Evolutionary conservation across 2,888 invertebrate genomes (phyloP), one percentile per base, ranked within the genome.

Genomic region (Myathropa florea): DNA sequence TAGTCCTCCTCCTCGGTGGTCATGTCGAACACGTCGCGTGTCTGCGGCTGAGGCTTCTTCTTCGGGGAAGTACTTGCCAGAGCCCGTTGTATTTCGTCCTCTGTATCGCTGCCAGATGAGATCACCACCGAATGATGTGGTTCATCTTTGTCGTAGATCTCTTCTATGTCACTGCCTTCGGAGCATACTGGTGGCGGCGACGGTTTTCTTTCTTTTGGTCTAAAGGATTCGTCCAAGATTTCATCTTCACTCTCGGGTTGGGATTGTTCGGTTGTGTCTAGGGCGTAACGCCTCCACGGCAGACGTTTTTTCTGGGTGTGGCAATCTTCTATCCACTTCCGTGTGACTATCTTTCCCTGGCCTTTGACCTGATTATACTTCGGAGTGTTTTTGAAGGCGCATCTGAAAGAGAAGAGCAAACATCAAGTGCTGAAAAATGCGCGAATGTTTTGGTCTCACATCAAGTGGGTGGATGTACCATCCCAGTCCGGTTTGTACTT

Each of bases 311-410:
- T 94, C 70, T 94, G 92, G 14, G 90, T 91, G 89, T 94, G 93
- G 89, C 96, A 96, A 81, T 95, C 94, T 86, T 94, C 93, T 81
- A 98, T 93, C 98, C 98, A 98, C n/a, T 94, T 94, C 88, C 94
- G 95, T 24, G 92, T 94, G 2, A 96, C 95, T 77, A 95, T 96
- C 88, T 90, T 90, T 81, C 94, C 94, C 1, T 94, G 94, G 82
- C 94, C 94, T 88, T 94, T 94, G 1, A 96, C 96, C 92, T 96
- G 95, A 68, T 94, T 94, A 91, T 96, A 96, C 92, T 98, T 98
- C 4, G 98, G 98, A 4, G 98, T 98, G 92, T 97, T 97, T 4
- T 94, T 93, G 93, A 97, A 98, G 12, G 98, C 98, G 93, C 98
- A 98, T 60, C 98, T 97, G 92, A 6, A 93, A 93, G 59, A 46